Percentiles rank a stretch among this genome's conserved stretches.
Conservation (phyloP, 2,797 vertebrate genomes). For the Squalus acanthias region DNA sequence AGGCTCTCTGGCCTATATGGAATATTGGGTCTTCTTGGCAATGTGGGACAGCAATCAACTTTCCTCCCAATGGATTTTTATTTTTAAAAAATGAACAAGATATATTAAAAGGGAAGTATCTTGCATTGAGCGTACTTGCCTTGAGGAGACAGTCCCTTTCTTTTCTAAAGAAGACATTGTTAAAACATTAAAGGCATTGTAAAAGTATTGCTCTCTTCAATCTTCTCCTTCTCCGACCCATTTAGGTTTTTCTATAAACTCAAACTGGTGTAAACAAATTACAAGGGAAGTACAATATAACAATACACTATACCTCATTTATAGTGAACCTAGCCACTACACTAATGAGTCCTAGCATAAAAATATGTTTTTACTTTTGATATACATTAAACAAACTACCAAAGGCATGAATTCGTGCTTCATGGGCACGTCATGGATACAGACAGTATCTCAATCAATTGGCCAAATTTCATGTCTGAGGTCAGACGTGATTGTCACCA, state of each 20-base stretch:
- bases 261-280: too few relatives aligned
- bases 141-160: too few relatives aligned
- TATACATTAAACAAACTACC: not conserved
- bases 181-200: not conserved
- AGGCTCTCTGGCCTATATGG: not conserved
- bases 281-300: not conserved
- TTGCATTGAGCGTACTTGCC: too few relatives aligned
- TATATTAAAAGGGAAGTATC: not conserved
- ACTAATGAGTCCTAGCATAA: not conserved
- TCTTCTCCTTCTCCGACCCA: too few relatives aligned
- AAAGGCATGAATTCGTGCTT: not conserved
- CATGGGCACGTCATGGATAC: not conserved
- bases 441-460: not conserved
- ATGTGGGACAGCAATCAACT: not conserved
- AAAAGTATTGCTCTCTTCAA: not conserved
- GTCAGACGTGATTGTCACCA: too few relatives aligned
- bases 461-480: too few relatives aligned
- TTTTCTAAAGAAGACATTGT: not conserved
- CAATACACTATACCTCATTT: not conserved
- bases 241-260: too few relatives aligned
- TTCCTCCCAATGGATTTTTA: not conserved
- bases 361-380: not conserved
- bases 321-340: not conserved
- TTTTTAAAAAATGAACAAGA: not conserved
- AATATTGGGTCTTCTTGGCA: not conserved